Percentiles rank a stretch among this genome's conserved stretches.
These are phyloP conservation scores for Equus przewalskii DNA, from an alignment of 2,113 vertebrate genomes.

Conservation along the genomic window DNA sequence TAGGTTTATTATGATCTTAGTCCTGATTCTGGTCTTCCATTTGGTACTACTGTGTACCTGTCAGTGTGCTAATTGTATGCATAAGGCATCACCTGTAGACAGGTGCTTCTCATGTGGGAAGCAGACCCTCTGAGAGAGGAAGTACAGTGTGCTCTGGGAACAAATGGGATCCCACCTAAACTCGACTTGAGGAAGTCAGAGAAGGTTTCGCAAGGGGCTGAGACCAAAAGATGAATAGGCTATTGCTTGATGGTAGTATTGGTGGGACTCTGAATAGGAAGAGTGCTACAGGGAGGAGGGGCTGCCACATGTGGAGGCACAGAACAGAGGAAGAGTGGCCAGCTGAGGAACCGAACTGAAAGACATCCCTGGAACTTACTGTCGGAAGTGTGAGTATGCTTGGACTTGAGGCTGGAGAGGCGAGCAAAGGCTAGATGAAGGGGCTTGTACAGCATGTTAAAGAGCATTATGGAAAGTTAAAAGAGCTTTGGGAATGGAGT, in stretches of 20 bases:
- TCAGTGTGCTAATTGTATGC: not conserved
- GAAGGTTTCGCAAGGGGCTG: not conserved
- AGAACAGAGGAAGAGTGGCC: not conserved
- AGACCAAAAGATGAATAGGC: not conserved
- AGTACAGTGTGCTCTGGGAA: not conserved
- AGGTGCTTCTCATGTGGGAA: no score
- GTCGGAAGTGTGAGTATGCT: not conserved
- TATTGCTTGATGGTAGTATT: not conserved
- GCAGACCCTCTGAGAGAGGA: not conserved
- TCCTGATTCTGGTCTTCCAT: not conserved
- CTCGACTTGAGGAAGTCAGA: not conserved
- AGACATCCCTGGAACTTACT: not conserved
- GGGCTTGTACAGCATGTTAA: not conserved
- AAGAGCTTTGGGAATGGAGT: not conserved
- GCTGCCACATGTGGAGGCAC: not conserved
- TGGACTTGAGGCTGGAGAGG: not conserved
- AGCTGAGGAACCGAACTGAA: not conserved
- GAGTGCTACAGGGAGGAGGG: not conserved
- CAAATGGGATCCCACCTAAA: not conserved
- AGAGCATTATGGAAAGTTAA: not conserved
- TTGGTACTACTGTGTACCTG: not conserved
- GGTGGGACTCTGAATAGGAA: not conserved
- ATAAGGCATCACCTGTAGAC: no score
- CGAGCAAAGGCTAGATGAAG: not conserved
- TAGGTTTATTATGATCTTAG: not conserved